Percentiles rank a stretch among this genome's conserved stretches.
These are phyloP conservation scores for Yponomeuta malinellus DNA, from an alignment of 2,888 invertebrate species.

Conservation along the genomic window DNA sequence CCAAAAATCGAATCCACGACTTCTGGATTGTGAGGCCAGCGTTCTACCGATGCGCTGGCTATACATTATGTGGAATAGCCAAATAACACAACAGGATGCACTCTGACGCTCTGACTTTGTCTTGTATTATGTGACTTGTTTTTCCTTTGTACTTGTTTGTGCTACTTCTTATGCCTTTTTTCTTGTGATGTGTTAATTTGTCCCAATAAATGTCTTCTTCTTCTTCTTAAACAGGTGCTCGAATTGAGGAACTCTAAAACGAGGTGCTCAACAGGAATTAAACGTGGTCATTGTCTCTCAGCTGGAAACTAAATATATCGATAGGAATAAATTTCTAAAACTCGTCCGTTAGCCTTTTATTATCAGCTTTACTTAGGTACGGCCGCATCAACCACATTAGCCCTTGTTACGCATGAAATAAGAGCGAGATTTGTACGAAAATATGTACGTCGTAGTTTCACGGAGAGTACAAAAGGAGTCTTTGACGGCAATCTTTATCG, in stretches of 20 bases:
- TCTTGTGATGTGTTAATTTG: too few relatives aligned
- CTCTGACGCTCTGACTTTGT: too few relatives aligned
- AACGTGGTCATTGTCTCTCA: not conserved
- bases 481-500: constrained; percentile 23
- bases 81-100: too few relatives aligned
- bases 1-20: too few relatives aligned
- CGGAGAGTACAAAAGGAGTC: constrained; percentile 17
- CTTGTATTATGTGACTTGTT: too few relatives aligned
- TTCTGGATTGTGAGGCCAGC: too few relatives aligned
- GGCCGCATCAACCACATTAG: not conserved
- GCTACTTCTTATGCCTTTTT: too few relatives aligned
- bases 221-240: too few relatives aligned
- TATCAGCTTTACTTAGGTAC: constrained; percentile 17
- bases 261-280: not conserved
- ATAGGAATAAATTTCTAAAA: not conserved
- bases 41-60: too few relatives aligned
- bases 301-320: constrained; percentile 1
- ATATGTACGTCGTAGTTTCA: not conserved
- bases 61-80: too few relatives aligned
- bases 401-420: not conserved
- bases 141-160: too few relatives aligned
- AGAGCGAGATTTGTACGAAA: not conserved
- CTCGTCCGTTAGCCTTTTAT: constrained; percentile 4
- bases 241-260: not conserved
- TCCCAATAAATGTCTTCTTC: too few relatives aligned